Percentiles rank a stretch among this genome's conserved stretches.
Conservation (phyloP, 2,888 invertebrate species). For the Sminthurides aquaticus region DNA sequence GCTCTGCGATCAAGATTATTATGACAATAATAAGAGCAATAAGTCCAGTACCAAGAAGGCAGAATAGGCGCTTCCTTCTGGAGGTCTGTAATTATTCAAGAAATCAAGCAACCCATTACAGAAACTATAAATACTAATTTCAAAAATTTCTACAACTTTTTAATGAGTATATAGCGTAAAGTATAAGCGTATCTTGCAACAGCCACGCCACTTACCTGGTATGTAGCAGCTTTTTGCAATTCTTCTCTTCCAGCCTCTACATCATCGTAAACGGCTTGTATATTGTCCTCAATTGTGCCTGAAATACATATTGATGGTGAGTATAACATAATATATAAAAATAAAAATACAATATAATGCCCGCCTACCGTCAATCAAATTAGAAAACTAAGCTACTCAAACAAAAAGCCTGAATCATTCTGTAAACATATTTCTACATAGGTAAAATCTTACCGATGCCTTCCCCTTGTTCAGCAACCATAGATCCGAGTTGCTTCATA, state of each 20-base stretch:
- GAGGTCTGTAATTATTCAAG: constrained; percentile 48
- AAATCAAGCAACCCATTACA: too few species aligned
- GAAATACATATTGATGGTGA: too few species aligned
- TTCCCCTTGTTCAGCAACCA: constrained; percentile 66
- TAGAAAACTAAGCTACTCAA: too few species aligned
- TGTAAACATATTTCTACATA: background rate
- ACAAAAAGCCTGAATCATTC: background rate
- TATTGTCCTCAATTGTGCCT: constrained; percentile 77
- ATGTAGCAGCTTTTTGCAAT: constrained; percentile 69
- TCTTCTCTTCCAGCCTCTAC: constrained; percentile 74
- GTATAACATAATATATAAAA: constrained; percentile 46
- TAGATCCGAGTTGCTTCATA: constrained; percentile 64
- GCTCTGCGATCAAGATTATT: constrained; percentile 55
- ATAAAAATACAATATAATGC: background rate
- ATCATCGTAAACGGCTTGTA: constrained; percentile 64
- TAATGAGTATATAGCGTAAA: too few species aligned
- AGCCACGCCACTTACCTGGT: constrained; percentile 57
- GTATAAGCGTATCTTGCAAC: too few species aligned
- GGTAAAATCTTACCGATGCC: constrained; percentile 66
- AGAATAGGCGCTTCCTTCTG: constrained; percentile 66
- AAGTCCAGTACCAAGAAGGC: constrained; percentile 60
- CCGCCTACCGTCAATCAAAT: too few species aligned
- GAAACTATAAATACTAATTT: too few species aligned
- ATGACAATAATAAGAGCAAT: constrained; percentile 62
- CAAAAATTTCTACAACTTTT: too few species aligned